Conservation (phyloP, 2,797 vertebrate species). For the Acrossocheilus fasciatus region DNA sequence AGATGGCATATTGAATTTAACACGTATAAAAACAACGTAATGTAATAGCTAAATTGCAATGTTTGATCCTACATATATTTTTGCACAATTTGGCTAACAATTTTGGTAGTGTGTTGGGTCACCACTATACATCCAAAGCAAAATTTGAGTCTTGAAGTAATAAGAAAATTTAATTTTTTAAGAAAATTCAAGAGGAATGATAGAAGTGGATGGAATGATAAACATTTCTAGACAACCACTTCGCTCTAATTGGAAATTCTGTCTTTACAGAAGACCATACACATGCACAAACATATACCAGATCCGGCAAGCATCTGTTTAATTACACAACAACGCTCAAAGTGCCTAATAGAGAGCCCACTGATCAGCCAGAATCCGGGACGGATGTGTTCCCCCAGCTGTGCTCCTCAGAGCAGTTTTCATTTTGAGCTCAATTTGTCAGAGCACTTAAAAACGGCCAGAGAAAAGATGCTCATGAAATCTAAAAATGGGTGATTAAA, state of each 20-base stretch:
- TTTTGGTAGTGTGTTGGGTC: background rate
- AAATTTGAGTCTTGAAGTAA: background rate
- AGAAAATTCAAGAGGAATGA: background rate
- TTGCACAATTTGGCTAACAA: background rate
- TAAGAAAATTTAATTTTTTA: background rate
- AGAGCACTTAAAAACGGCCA: slow-evolving; percentile 14
- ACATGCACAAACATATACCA: slow-evolving; percentile 37
- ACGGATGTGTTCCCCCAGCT: slow-evolving; percentile 42
- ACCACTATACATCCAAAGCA: background rate
- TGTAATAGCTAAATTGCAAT: background rate
- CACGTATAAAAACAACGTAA: background rate
- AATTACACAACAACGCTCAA: slow-evolving; percentile 39
- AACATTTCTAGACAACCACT: slow-evolving; percentile 15
- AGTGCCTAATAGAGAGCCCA: slow-evolving; percentile 27
- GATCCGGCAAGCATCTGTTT: slow-evolving; percentile 37
- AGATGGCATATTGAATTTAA: background rate
- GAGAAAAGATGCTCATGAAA: slow-evolving; percentile 14
- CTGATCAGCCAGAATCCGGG: slow-evolving; percentile 26
- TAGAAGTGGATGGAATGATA: background rate
- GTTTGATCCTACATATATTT: background rate
- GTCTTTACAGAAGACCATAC: slow-evolving; percentile 37
- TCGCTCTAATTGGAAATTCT: slow-evolving; percentile 37
- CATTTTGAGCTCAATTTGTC: slow-evolving; percentile 34
- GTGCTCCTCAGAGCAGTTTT: slow-evolving; percentile 42
- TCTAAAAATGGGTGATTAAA: slow-evolving; percentile 16